phyloP scores from a whole-genome alignment of 1,140 invertebrate genomes.

The Rhopalosiphum padi region DNA sequence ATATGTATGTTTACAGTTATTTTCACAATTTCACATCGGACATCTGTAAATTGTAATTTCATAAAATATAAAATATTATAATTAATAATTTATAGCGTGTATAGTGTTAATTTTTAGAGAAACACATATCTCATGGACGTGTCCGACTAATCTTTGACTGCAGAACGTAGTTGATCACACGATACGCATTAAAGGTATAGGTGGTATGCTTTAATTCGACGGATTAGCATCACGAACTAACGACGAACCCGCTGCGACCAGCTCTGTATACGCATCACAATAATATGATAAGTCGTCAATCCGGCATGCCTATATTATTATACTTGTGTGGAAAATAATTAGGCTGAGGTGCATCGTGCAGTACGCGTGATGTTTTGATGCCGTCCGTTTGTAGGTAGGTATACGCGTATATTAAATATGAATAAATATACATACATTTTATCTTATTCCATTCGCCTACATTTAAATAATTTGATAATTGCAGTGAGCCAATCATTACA shows the following conservation, averaged over 20 bases:
- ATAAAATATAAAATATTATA: not conserved
- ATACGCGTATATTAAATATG: no score
- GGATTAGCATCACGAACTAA: not conserved
- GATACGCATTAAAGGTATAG: not conserved
- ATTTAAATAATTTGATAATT: not conserved
- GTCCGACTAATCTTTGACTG: not conserved
- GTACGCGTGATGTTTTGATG: not conserved
- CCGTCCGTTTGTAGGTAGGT: not conserved
- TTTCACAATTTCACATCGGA: not conserved
- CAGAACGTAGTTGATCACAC: not conserved
- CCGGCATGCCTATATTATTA: no score
- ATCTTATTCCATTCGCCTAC: not conserved
- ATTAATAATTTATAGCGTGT: no score
- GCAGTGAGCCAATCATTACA: not conserved
- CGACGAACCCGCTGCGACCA: not conserved
- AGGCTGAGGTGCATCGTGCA: not conserved
- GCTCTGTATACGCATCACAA: not conserved
- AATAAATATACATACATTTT: no score
- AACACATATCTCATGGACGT: not conserved
- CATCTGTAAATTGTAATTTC: not conserved
- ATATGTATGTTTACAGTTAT: not conserved
- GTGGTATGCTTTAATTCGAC: not conserved
- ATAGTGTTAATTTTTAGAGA: not conserved
- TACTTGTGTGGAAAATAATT: not conserved
- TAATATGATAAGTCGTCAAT: not conserved